Evolutionary conservation across 2,113 vertebrate genomes (phyloP), one percentile per base, ranked within the genome.

Genomic region (Acanthochromis polyacanthus): DNA sequence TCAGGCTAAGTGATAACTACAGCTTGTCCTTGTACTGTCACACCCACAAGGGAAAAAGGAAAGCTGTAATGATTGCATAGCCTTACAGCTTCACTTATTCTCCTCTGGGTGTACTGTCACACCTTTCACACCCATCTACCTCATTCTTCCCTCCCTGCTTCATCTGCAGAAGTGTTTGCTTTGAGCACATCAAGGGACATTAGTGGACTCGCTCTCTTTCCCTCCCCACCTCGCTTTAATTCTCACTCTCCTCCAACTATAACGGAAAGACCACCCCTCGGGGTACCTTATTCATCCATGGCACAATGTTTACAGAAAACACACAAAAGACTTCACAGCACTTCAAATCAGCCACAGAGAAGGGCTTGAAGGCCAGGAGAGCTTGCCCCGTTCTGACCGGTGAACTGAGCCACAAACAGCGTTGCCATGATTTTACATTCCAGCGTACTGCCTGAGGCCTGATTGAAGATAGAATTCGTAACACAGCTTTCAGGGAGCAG

Each of bases 261-360:
- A 43, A 61, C 46, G 69, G 55, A 89, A 78, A 89, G 87, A 91
- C 89, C 83, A 86, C 91, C 93, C 95, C 91, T 93, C 81, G 80
- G 59, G 76, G 88, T 81, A 45, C 17, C 78, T 67, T 74, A 82
- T 91, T 94, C 94, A 92, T 93, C 83, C 56, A 61, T 25, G 46
- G 80, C 67, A 85, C 51, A 68, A 53, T 90, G 91, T 96, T 95
- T 93, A 92, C 91, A 95, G 89, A 93, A 87, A 93, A 93, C 93
- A 92, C 86, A 92, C 88, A 93, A 88, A 89, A 60, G 60, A 75
- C 48, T 78, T 88, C 65, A 77, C 78, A 78, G 2, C 0, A 60
- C 82, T 93, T 93, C 57, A 88, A 91, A 88, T 78, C 76, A 87
- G 76, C 80, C 74, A 38, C 61, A 22, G 36, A 75, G 64, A 66